Evolutionary conservation across 2,888 invertebrate species (phyloP), one percentile per base, ranked within the genome.

Genomic region (Spilosoma lubricipeda): DNA sequence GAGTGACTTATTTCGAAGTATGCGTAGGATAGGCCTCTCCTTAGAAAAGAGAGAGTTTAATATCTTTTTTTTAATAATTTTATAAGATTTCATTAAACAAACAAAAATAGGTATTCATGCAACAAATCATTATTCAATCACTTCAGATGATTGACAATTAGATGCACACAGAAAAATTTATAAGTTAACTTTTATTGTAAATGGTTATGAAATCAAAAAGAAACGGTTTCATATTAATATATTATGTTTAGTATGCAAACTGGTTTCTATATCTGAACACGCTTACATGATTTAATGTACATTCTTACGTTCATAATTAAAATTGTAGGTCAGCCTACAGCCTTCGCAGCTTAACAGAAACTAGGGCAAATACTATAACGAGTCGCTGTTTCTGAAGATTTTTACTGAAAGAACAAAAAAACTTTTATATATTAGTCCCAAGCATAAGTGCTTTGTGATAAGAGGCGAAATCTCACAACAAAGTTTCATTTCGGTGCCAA

Each of bases 371-470:
- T 48, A 71, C 67, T 45, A 66, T 75, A 75, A 71, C 30, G 70
- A 75, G 66, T 73, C 67, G 56, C 36, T 66, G 42, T 75, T 79
- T 65, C 18, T 74, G 30, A 69, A 39, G 48, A 70, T 74, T 77
- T 80, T 74, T 71, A 63, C 30, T 42, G n/a, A 71, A 77, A 72
- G 33, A 68, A 67, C 65, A 73, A 68, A 36, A 74, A 76, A 79
- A 81, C 71, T 82, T 83, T 75, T 33, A 39, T 69, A 72, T 77
- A 81, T 82, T 80, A 83, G 76, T 79, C 74, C 71, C 71, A 36
- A 72, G 72, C 72, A 82, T 81, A 81, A 86, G 79, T 79, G 80
- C 27, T 80, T 81, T 81, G 83, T 80, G 79, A 85, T 86, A 83
- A 83, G 81, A 73, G 64, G 72, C 72, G 52, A 80, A 79, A 85